Evolutionary conservation across 92 coral and sea anemone species (phyloP).

Genomic region (Micromussa lordhowensis): DNA sequence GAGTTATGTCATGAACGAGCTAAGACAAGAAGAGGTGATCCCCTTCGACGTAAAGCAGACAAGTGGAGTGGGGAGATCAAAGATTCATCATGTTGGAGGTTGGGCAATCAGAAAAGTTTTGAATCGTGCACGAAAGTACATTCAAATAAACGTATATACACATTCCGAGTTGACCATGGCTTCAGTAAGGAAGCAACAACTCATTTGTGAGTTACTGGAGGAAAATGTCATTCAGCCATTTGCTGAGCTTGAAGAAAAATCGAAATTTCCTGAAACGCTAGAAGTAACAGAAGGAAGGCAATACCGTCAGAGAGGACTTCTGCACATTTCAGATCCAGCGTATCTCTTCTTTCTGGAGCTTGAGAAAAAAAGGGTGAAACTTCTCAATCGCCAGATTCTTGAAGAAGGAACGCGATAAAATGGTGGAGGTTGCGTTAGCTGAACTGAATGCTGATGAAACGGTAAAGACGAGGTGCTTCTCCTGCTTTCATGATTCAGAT

Average conservation of each 20-base stretch:
- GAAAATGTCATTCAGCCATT: constrained; percentile 29
- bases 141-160: constrained; percentile 37
- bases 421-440: constrained; percentile 5
- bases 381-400: background rate
- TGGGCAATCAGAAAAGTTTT: constrained; percentile 62
- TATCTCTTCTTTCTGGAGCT: constrained; percentile 33
- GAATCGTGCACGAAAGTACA: constrained; percentile 33
- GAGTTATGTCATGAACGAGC: constrained; percentile 3
- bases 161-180: constrained; percentile 1
- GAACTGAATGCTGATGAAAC: background rate
- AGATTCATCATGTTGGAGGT: constrained; percentile 61
- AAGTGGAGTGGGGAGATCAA: constrained; percentile 50
- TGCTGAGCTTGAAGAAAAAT: constrained; percentile 3
- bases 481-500: background rate
- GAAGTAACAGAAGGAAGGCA: constrained; percentile 21
- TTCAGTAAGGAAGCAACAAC: constrained; percentile 30
- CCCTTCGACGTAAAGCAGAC: constrained; percentile 38
- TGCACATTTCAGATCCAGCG: constrained; percentile 28
- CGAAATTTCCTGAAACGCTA: constrained; percentile 2
- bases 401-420: constrained; percentile 14
- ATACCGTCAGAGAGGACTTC: constrained; percentile 36
- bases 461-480: constrained; percentile 2
- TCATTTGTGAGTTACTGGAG: constrained; percentile 22
- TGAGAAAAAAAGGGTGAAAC: constrained; percentile 16
- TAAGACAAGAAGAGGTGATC: constrained; percentile 4